These are phyloP conservation scores for Alouatta palliata DNA, from an alignment of 2,113 vertebrate species.

Conservation along the genomic window DNA sequence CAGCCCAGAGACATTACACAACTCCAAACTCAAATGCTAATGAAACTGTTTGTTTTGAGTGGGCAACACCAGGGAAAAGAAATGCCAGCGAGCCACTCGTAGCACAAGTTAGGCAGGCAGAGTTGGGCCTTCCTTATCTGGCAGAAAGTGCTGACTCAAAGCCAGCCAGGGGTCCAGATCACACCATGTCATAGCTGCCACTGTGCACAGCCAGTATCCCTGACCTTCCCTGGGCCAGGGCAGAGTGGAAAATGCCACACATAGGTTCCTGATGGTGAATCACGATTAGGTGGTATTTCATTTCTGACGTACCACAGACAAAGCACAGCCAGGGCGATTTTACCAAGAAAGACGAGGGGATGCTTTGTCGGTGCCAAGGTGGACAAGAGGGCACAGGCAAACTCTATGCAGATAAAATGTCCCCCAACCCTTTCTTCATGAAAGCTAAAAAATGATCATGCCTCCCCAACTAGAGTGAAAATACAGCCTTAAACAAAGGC, in stretches of 20 bases:
- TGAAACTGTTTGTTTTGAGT: background rate
- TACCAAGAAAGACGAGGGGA: background rate
- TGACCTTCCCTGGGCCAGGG: background rate
- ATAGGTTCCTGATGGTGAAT: background rate
- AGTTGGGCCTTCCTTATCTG: background rate
- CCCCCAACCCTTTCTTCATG: background rate
- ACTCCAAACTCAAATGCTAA: background rate
- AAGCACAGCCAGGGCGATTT: background rate
- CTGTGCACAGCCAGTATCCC: background rate
- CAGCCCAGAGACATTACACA: background rate
- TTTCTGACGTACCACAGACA: accelerated
- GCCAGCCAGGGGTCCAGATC: background rate
- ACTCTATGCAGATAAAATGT: background rate
- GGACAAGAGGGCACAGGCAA: background rate
- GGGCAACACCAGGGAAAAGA: background rate
- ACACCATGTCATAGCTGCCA: accelerated
- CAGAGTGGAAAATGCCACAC: background rate
- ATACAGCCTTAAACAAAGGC: background rate
- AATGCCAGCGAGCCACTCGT: background rate
- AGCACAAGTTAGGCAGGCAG: background rate
- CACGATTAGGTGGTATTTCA: accelerated
- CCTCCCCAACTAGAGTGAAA: background rate
- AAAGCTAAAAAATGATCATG: background rate
- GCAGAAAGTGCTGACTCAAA: background rate
- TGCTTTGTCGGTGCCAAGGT: background rate